Base-by-base conservation (phyloP, 2,113 vertebrate genomes). In the Salminus brasiliensis region DNA sequence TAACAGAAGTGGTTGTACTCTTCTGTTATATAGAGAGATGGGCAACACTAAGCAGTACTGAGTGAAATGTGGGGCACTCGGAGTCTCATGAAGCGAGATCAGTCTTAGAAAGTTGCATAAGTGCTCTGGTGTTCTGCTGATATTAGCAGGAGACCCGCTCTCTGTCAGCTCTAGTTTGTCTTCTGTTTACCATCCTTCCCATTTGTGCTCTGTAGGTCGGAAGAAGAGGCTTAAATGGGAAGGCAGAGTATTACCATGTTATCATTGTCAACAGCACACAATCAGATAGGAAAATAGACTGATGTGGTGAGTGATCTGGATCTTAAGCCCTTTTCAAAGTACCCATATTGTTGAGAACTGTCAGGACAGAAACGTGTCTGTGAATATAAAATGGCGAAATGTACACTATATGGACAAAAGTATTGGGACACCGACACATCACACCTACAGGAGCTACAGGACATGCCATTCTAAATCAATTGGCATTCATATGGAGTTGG, bases 71-170 rank as follows among this genome's bases (percentile, higher is more conserved):
- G 55, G 71, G 21, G 11, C 29, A 53, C 32, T 32, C 34, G n/a
- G 59, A 32, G 62, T 65, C 34, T 65, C 62, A 65, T 4, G 21
- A 23, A 66, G 34, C 32, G 9, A 53, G 18, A n/a, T 36, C 45
- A 34, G 45, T 21, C 49, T 52, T 53, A 77, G 25, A 49, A 55
- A 77, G 63, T 78, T 78, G 76, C 66, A 25, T 57, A 78, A 78
- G 49, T 57, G n/a, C 27, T 27, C 66, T 23, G 34, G 45, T 25
- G 13, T 6, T 43, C 23, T 52, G 16, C 52, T 27, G 65, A 45
- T 10, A 69, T 27, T 78, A 76, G 34, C 25, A 23, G 29, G 60
- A 41, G 39, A 75, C 57, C 52, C 8, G 39, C 34, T 75, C 57
- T 63, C 74, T 66, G 74, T 49, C 74, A 34, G 30, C 60, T 34